Percentiles rank a stretch among this genome's conserved stretches.
Evolutionary conservation across 2,113 vertebrate species (phyloP).

Genomic region (Anser cygnoides): DNA sequence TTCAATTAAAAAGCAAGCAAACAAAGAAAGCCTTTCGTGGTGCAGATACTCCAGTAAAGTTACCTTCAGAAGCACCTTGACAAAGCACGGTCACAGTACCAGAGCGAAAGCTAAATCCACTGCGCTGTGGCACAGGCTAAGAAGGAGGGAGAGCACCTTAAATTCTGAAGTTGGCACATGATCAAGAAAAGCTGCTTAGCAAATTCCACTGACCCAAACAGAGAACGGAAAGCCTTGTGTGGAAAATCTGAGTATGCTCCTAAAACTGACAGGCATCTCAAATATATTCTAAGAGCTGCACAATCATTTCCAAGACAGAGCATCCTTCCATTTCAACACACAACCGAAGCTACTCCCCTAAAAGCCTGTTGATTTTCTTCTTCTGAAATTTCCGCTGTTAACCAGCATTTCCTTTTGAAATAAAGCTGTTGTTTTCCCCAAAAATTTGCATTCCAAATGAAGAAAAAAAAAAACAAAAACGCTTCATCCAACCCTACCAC

Average conservation of each 20-base stretch:
- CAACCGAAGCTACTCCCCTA: not conserved
- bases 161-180: constrained; percentile 5
- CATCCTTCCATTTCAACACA: not conserved
- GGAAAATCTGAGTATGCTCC: not conserved
- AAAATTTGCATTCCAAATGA: not conserved
- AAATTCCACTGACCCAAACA: constrained; percentile 29
- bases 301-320: not conserved
- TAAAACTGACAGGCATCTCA: not conserved
- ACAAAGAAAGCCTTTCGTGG: fast-evolving
- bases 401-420: not conserved
- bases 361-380: not conserved
- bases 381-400: not conserved
- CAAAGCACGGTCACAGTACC: constrained; percentile 20
- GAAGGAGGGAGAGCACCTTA: not conserved
- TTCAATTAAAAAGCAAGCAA: not conserved
- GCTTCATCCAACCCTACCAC: not conserved
- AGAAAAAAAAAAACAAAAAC: not conserved
- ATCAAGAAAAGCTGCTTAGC: constrained; percentile 52
- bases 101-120: not conserved
- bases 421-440: not conserved
- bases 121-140: not conserved
- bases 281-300: not conserved
- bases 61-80: not conserved
- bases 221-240: not conserved
- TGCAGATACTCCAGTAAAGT: not conserved